Evolutionary conservation across 2,797 vertebrate species (phyloP).

Genomic region (Urocyon cinereoargenteus): DNA sequence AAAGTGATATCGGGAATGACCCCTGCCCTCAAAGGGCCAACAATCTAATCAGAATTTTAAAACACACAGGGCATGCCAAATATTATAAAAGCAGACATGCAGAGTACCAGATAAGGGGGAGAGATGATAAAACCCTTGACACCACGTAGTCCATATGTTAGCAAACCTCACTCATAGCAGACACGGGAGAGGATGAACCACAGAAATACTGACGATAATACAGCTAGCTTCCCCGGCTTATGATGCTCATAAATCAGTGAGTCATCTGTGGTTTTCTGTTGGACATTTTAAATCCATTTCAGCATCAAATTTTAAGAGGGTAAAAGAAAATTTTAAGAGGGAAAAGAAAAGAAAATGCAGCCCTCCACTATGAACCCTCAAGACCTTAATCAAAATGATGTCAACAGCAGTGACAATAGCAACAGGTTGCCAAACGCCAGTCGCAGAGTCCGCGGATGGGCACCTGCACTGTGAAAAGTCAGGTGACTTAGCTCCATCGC

Average conservation of each 20-base stretch:
- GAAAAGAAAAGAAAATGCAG: slow-evolving; percentile 25
- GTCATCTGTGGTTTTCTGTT: not conserved
- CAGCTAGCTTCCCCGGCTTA: not conserved
- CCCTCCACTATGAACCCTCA: not conserved
- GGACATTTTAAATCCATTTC: not conserved
- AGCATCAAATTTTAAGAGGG: not conserved
- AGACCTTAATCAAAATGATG: not conserved
- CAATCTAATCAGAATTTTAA: slow-evolving; percentile 2
- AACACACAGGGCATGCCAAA: not conserved
- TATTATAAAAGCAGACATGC: not conserved
- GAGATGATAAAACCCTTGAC: not conserved
- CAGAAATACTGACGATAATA: too few species aligned
- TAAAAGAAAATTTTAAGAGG: slow-evolving; percentile 25
- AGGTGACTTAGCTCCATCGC: not conserved
- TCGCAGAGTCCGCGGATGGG: not conserved
- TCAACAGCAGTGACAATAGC: not conserved
- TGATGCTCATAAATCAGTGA: not conserved
- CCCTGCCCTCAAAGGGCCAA: not conserved
- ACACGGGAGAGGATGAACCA: not conserved
- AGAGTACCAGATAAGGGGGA: not conserved
- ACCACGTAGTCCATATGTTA: not conserved
- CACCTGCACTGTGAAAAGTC: not conserved
- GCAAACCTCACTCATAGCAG: not conserved
- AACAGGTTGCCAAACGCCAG: not conserved
- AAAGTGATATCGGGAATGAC: not conserved